Evolutionary conservation across 2,888 invertebrate species (phyloP).

Genomic region (Plagiodera versicolora): DNA sequence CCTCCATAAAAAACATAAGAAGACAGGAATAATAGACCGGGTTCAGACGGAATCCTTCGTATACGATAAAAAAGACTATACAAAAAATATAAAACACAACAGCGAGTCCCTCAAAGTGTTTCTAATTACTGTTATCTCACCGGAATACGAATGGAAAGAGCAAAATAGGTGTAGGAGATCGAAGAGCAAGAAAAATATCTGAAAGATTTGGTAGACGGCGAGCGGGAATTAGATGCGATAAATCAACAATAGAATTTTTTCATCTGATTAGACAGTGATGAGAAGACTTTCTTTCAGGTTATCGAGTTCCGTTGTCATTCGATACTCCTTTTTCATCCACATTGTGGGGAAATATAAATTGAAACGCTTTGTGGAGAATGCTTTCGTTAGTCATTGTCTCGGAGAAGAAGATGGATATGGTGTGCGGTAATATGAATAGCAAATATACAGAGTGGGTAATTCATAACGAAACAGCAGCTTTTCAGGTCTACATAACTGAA

Average conservation of each 20-base stretch:
- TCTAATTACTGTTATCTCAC: not conserved
- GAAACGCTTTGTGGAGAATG: not conserved
- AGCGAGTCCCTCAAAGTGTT: too few species aligned
- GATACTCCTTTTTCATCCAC: not conserved
- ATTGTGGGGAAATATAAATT: not conserved
- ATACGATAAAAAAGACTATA: too few species aligned
- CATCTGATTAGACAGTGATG: slow-evolving; percentile 7
- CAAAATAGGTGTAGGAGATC: not conserved
- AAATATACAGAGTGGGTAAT: not conserved
- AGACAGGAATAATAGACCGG: too few species aligned
- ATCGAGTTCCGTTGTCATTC: not conserved
- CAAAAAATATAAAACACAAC: too few species aligned
- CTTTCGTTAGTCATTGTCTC: not conserved
- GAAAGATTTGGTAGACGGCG: slow-evolving; percentile 3
- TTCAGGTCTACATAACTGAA: too few species aligned
- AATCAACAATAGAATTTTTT: slow-evolving; percentile 9
- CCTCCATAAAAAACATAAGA: too few species aligned
- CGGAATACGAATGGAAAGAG: not conserved
- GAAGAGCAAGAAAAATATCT: not conserved
- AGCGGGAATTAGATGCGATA: slow-evolving; percentile 10
- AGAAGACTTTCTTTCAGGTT: not conserved
- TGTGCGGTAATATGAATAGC: not conserved
- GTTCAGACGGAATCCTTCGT: too few species aligned
- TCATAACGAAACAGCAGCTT: too few species aligned
- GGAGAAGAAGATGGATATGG: not conserved